These are phyloP conservation scores for Diplodus puntazzo DNA, from an alignment of 2,797 vertebrate species.

Conservation along the genomic window DNA sequence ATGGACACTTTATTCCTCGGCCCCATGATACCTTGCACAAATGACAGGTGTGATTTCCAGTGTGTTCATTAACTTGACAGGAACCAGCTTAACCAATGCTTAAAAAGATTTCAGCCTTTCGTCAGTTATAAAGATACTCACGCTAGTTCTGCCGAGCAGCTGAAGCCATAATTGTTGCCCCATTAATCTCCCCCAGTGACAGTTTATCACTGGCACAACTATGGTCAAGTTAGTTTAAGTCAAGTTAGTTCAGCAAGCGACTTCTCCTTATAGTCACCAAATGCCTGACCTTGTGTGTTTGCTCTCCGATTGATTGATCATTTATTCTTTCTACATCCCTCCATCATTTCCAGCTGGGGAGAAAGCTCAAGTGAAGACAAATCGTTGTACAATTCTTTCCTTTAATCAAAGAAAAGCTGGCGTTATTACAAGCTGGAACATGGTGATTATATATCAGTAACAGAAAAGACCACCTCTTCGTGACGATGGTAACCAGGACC, in stretches of 20 bases:
- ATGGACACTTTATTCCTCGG: no score
- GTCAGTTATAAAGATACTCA: no score
- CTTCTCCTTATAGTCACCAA: neutral
- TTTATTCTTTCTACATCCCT: constrained; percentile 24
- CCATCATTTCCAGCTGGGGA: no score
- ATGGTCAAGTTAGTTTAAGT: neutral
- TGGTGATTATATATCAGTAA: constrained; percentile 49
- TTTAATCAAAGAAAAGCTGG: constrained; percentile 26
- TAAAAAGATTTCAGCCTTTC: no score
- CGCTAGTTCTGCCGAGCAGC: no score
- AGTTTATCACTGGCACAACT: neutral
- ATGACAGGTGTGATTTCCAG: no score
- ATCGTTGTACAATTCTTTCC: constrained; percentile 1
- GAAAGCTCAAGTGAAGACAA: constrained; percentile 26
- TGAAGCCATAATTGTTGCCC: no score
- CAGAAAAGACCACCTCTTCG: constrained; percentile 57
- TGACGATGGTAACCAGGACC: constrained; percentile 31
- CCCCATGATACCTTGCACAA: no score
- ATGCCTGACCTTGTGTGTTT: neutral
- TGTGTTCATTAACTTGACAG: no score
- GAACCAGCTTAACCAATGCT: no score
- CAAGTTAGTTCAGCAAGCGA: neutral
- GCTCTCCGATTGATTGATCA: neutral
- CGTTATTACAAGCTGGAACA: constrained; percentile 25
- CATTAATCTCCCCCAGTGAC: no score